Base-by-base conservation (phyloP, 1,140 invertebrate species). In the Physella acuta region DNA sequence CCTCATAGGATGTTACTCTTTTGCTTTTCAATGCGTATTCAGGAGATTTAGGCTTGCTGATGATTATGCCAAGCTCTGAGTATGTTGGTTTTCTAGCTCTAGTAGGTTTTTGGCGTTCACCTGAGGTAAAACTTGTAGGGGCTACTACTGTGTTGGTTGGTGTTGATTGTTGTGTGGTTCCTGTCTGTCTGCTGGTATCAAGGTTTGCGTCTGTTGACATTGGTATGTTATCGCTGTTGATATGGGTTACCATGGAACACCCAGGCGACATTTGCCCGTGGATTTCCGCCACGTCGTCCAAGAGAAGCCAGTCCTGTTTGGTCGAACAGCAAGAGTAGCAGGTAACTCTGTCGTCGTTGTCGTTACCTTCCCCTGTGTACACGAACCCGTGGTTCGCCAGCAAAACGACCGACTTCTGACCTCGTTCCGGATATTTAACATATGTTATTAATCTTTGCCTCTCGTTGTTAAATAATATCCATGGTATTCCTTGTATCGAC, bases 331-430 rank as follows among this genome's bases (percentile, higher is more conserved):
- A 79, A 53, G 73, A 73, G 62, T 44, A 73, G 53, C 77, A 79
- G 28, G 60, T 55, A 0, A 77, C 73, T 3, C 14, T 24, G 20
- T 67, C 71, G 37, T 71, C 68, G 33, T 17, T 53, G 3, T 36
- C 68, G 31, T 0, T 53, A 5, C 71, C 73, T 20, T 0, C n/a
- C 4, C 71, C 73, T n/a, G 24, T 24, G 49, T 68, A 73, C 33
- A 66, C 72, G 71, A 78, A 76, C 28, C 76, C 76, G 68, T 94
- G 93, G 72, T 91, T 90, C 49, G 92, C 92, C 26, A 97, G 84
- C 59, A 91, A 87, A 59, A 90, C 87, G 14, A 92, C 92, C 68
- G 66, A 68, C 17, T 59, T 39, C 3, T 33, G 3, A 60, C 55
- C 37, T 49, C 5, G 39, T 17, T 49, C 37, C 26, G 66, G 66